A percentile compares a stretch with the other conserved stretches of the same genome.
Evolutionary conservation across 2,113 vertebrate species (phyloP).

Genomic region (Rallus limicola): DNA sequence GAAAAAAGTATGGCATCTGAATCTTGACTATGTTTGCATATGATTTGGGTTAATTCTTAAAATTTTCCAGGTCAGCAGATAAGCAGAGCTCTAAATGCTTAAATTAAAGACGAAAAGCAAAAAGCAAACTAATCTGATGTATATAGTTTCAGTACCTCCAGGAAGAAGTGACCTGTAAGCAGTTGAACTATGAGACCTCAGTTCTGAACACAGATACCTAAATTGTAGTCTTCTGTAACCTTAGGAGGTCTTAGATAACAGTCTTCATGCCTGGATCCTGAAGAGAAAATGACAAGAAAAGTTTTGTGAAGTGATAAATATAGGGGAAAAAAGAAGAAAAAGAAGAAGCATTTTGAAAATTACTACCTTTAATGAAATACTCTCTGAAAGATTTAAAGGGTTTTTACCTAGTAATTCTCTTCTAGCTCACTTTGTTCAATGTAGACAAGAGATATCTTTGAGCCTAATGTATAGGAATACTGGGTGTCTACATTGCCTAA

Average conservation of each 20-base stretch:
- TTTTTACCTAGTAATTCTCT: background rate
- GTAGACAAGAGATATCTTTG: background rate
- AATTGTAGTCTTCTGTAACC: background rate
- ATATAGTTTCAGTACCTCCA: background rate
- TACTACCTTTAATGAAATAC: background rate
- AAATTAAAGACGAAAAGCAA: background rate
- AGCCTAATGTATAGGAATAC: background rate
- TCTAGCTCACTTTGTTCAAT: background rate
- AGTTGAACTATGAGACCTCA: fast-evolving
- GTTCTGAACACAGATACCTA: background rate
- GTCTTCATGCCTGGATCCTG: background rate
- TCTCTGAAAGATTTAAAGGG: background rate
- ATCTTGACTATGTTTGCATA: background rate
- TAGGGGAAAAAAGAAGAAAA: background rate
- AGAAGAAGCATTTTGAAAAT: background rate
- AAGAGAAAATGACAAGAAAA: background rate
- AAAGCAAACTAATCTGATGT: background rate
- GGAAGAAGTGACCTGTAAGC: background rate
- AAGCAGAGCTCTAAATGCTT: background rate
- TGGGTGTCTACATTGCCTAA: background rate
- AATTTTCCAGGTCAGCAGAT: background rate
- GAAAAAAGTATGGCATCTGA: background rate
- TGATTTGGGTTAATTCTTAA: background rate
- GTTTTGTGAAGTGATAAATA: background rate
- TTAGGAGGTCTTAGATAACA: background rate